Conservation (phyloP, 2,797 vertebrate genomes). For the Labeo calbasu region DNA sequence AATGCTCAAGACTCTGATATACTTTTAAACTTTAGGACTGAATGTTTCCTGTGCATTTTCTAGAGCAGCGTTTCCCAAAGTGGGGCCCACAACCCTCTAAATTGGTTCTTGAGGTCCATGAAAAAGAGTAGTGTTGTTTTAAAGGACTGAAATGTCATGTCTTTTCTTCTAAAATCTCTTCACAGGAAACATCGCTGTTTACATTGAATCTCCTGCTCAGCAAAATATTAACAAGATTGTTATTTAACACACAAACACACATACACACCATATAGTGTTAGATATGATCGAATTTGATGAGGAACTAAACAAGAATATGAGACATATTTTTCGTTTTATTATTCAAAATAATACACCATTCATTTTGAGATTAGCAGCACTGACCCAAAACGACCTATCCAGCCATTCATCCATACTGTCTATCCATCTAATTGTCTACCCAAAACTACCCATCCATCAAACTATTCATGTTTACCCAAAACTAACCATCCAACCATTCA, state of each 20-base stretch:
- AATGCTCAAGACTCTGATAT: background rate
- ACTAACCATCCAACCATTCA: no score
- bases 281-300: slow-evolving; percentile 21
- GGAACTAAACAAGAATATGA: slow-evolving; percentile 19
- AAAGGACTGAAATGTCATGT: background rate
- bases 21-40: background rate
- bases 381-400: background rate
- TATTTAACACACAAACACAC: slow-evolving; percentile 38
- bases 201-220: slow-evolving; percentile 49
- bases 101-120: background rate
- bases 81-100: background rate
- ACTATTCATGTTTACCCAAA: no score
- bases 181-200: background rate
- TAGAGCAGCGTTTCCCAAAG: background rate
- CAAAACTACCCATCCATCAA: no score
- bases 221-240: slow-evolving; percentile 45
- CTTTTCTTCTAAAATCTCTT: background rate
- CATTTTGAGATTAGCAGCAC: background rate
- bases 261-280: slow-evolving; percentile 40
- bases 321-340: background rate
- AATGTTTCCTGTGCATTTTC: background rate
- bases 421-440: no score
- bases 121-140: background rate
- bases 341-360: background rate
- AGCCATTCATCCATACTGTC: no score